phyloP scores from a whole-genome alignment of 2,797 vertebrate genomes.

The Phrynocephalus forsythii region DNA sequence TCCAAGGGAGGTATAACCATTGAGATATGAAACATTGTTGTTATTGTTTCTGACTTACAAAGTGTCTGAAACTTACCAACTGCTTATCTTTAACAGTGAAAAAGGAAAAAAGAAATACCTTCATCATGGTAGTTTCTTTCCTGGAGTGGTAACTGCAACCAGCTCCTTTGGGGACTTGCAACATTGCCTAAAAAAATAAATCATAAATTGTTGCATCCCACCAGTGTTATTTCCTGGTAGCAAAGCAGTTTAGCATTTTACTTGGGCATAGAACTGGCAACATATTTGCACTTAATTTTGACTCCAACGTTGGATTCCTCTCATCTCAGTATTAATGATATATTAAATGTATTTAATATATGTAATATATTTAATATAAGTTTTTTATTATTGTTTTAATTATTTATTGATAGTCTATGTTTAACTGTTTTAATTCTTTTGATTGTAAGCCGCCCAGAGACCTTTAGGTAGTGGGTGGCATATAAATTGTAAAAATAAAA shows the following conservation, averaged over 20 bases:
- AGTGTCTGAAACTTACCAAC: neutral
- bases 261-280: slow-evolving; percentile 15
- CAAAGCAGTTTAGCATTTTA: neutral
- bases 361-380: no score
- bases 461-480: no score
- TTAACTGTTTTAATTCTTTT: no score
- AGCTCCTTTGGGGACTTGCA: slow-evolving; percentile 60
- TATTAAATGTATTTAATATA: no score
- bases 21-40: no score
- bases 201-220: slow-evolving; percentile 18
- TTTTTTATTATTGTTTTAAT: no score
- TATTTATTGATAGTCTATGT: no score
- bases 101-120: slow-evolving; percentile 71
- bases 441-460: no score
- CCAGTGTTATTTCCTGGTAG: slow-evolving; percentile 3
- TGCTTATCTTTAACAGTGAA: neutral
- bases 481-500: no score
- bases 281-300: slow-evolving; percentile 10
- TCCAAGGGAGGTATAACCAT: no score
- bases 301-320: neutral
- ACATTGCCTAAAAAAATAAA: slow-evolving; percentile 70
- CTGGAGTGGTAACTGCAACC: slow-evolving; percentile 70
- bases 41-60: neutral
- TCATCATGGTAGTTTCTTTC: slow-evolving; percentile 72
- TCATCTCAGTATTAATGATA: neutral